These are phyloP conservation scores for Argyresthia albistria DNA, from an alignment of 2,888 invertebrate genomes.

Conservation along the genomic window DNA sequence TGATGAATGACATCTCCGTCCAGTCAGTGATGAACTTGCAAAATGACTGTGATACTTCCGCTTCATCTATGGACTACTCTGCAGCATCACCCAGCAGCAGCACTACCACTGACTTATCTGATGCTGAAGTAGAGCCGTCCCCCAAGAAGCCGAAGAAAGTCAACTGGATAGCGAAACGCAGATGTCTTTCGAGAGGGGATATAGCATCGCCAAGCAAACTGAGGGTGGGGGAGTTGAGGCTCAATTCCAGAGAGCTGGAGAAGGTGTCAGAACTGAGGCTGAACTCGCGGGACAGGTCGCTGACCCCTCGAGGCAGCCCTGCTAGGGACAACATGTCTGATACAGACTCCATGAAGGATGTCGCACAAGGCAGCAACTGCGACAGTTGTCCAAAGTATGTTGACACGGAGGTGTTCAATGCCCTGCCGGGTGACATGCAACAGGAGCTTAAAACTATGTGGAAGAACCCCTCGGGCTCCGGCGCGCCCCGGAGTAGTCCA, in stretches of 20 bases:
- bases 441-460: conserved; percentile 81
- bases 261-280: conserved; percentile 62
- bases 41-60: conserved; percentile 65
- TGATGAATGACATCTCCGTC: conserved; percentile 84
- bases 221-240: conserved; percentile 76
- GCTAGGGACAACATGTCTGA: conserved; percentile 56
- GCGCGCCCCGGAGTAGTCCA: conserved; percentile 49
- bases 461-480: conserved; percentile 64
- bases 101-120: conserved; percentile 73
- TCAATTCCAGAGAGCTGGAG: conserved; percentile 76
- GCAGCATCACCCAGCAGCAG: conserved; percentile 62
- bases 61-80: conserved; percentile 59
- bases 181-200: conserved; percentile 59
- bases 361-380: conserved; percentile 44
- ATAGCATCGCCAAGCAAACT: conserved; percentile 80
- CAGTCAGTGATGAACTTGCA: conserved; percentile 81
- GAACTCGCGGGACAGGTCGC: conserved; percentile 54
- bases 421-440: conserved; percentile 80
- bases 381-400: conserved; percentile 77
- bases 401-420: conserved; percentile 78
- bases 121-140: conserved; percentile 80
- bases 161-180: conserved; percentile 61
- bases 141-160: conserved; percentile 79
- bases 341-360: conserved; percentile 50
- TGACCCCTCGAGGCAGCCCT: conserved; percentile 59